These are phyloP conservation scores for Sussaba pulchella DNA, from an alignment of 2,888 invertebrate species.

Conservation along the genomic window DNA sequence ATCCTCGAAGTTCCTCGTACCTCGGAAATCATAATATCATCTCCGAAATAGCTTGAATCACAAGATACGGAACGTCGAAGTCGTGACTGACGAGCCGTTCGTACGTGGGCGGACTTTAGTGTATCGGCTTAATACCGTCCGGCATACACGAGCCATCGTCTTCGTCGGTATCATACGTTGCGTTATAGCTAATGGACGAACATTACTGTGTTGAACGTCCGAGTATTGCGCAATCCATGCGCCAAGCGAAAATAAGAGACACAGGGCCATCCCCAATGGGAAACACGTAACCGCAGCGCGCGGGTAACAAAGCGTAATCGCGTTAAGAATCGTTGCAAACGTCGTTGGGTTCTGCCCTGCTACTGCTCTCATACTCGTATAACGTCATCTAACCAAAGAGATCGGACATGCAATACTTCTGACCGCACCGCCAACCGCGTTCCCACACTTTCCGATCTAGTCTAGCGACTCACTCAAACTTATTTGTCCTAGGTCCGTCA, in stretches of 20 bases:
- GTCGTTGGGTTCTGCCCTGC: not conserved
- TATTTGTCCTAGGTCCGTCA: not conserved
- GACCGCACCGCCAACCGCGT: conserved; percentile 53
- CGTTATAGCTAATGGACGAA: too few relatives aligned
- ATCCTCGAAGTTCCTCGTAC: too few relatives aligned
- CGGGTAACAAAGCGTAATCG: conserved; percentile 43
- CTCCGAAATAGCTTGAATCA: too few relatives aligned
- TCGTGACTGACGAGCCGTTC: too few relatives aligned
- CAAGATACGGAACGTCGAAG: not conserved
- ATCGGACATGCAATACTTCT: conserved; percentile 41
- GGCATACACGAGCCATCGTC: too few relatives aligned
- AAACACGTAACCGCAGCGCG: conserved; percentile 31
- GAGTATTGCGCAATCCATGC: too few relatives aligned
- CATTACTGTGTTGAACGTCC: not conserved
- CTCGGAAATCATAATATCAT: too few relatives aligned
- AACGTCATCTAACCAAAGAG: conserved; percentile 13
- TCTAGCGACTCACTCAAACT: not conserved
- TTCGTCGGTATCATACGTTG: too few relatives aligned
- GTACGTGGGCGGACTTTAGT: too few relatives aligned
- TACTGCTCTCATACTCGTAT: conserved; percentile 6
- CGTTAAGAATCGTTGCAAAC: conserved; percentile 47
- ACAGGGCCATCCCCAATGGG: conserved; percentile 7
- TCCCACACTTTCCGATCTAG: conserved; percentile 34
- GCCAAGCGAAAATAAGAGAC: conserved; percentile 15
- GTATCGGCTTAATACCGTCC: too few relatives aligned